Base-by-base conservation (phyloP, 2,797 vertebrate species). In the Pseudomugil gertrudae region DNA sequence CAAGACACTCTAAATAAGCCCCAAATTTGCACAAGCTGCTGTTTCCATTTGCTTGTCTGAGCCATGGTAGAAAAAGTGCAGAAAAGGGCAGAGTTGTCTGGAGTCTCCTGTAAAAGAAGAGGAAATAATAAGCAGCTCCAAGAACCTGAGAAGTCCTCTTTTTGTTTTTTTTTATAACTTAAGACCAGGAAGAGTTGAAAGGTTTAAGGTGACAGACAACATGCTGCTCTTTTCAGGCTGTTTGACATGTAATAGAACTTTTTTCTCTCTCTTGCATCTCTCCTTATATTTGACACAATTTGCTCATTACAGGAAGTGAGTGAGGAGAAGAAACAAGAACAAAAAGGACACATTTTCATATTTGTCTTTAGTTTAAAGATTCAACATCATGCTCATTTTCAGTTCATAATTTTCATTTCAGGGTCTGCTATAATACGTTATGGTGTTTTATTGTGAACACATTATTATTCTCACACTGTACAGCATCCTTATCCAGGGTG, bases 81-180 rank as follows among this genome's bases (percentile, higher is more conserved):
- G 86, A 89, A 91, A 93, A 93, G 93, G 90, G 80, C 91, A 93
- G 58, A 2, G 66, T 80, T 88, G 78, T 85, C 83, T 86, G 88
- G 79, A 87, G 90, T 93, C 92, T 93, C 79, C 84, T 78, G 79
- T 87, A 87, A 90, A 90, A 88, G 88, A 91, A 87, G 86, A 84
- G 71, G 82, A 90, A 90, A 87, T 89, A 89, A 91, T 92, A 90
- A 90, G 84, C 83, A 73, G 83, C 86, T 86, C 80, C 72, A 76
- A 48, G 54, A 64, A 79, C 59, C 76, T 72, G 78, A 78, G 77
- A 84, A 68, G 69, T 51, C 63, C 67, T 69, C 43, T 87, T 90
- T 89, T 83, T 90, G 88, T n/a, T n/a, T 89, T 83, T 76, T 56
- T 69, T 52, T 66, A 68, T 66, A 78, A 90, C 74, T 86, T 74